Evolutionary conservation across 2,888 invertebrate species (phyloP), one percentile per base, ranked within the genome.

Genomic region (Hofmannophila pseudospretella): DNA sequence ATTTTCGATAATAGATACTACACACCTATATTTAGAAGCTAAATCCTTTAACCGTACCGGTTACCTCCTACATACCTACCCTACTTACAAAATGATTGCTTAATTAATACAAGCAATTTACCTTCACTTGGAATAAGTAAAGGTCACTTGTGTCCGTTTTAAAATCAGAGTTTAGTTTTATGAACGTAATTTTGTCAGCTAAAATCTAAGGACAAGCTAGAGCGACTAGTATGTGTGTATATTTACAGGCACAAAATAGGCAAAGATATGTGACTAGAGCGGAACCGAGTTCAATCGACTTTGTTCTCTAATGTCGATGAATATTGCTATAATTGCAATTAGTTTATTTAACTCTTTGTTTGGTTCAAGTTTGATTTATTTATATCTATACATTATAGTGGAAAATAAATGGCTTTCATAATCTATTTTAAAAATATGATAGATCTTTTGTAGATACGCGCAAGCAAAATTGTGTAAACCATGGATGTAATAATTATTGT

Each of bases 221-320:
- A 16, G 13, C 34, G 40, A 45, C 42, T 42, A 45, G 40, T 35
- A 30, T 11, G 11, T 4, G 16, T 16, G 35, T 42, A 34, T 39
- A 36, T 38, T 7, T 34, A 37, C 31, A 41, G 23, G 29, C 36
- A 14, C 28, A 23, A 4, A 16, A 16, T 16, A 16, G 16, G 16
- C 16, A 16, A 4, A 29, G n/a, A 30, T 4, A 16, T n/a, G 27
- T 30, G 30, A 30, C 30, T 30, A 30, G 30, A 30, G 4, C 5
- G 5, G n/a, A n/a, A 20, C 26, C n/a, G 7, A 26, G n/a, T 7
- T 7, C n/a, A 4, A n/a, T 26, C 26, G 9, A 26, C 26, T n/a
- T n/a, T 27, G 4, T 7, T 27, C 9, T 9, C 12, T 27, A 11
- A 12, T 27, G 27, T 9, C 7, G n/a, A 23, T 23, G n/a, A 23